Percentiles rank a stretch among this genome's conserved stretches.
phyloP scores from a whole-genome alignment of 2,113 vertebrate species.

The Okapia johnstoni region DNA sequence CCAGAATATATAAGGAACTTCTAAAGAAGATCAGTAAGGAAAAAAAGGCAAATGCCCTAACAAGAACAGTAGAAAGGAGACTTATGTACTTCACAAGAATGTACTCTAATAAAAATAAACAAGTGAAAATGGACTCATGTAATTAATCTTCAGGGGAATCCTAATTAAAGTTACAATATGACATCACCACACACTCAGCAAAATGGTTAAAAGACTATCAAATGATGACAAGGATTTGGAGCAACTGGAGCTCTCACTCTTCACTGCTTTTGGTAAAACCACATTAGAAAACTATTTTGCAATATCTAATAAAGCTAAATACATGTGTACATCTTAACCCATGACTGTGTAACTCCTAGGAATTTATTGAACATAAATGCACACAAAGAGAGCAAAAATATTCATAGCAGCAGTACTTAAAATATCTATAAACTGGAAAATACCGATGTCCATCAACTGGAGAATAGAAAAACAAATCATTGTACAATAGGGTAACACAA shows the following conservation, averaged over 20 bases:
- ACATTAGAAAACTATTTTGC: background rate
- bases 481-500: background rate
- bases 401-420: background rate
- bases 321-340: background rate
- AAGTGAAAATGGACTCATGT: background rate
- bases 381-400: background rate
- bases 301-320: background rate
- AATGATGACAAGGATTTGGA: conserved; percentile 42
- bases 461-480: background rate
- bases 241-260: background rate
- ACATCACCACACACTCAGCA: background rate
- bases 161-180: background rate
- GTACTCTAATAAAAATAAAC: background rate
- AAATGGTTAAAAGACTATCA: conserved; percentile 38
- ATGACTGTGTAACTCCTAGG: background rate
- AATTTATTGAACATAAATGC: background rate
- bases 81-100: background rate
- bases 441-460: background rate
- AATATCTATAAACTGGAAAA: background rate
- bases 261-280: background rate
- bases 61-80: background rate
- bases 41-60: background rate
- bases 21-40: background rate
- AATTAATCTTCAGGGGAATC: background rate
- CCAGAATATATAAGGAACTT: background rate